These are phyloP conservation scores for Hyperoplus lanceolatus DNA, from an alignment of 2,797 vertebrate species.

Conservation along the genomic window DNA sequence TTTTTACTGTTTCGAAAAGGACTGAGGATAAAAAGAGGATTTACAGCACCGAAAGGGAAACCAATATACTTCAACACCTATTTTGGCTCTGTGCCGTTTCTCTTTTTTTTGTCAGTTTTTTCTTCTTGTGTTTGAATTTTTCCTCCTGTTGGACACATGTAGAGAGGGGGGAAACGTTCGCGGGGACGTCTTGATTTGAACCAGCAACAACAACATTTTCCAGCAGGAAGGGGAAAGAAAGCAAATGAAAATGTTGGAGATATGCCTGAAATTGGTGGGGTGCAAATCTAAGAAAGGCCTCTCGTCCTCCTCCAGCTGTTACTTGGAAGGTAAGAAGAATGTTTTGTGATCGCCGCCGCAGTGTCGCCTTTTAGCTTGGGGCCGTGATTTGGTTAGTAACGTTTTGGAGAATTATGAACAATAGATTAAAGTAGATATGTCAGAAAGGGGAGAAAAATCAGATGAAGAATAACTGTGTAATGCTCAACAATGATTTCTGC, in stretches of 20 bases:
- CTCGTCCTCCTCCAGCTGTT: slow-evolving; percentile 98
- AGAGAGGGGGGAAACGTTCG: slow-evolving; percentile 42
- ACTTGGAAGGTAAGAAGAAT: slow-evolving; percentile 94
- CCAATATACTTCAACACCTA: slow-evolving; percentile 4
- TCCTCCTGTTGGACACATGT: slow-evolving; percentile 60
- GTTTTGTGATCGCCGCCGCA: slow-evolving; percentile 5
- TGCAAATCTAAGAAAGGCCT: slow-evolving; percentile 99
- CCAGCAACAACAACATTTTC: slow-evolving; percentile 58
- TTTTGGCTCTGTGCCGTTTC: slow-evolving; percentile 27
- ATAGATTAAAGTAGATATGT: background rate
- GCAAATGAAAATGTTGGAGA: slow-evolving; percentile 99
- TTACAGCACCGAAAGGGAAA: slow-evolving; percentile 37
- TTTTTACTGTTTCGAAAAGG: slow-evolving; percentile 56
- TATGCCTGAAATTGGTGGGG: slow-evolving; percentile 99
- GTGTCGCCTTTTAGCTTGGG: slow-evolving; percentile 1
- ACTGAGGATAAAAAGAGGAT: slow-evolving; percentile 43
- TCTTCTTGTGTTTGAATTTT: slow-evolving; percentile 27
- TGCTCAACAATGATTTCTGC: slow-evolving; percentile 70
- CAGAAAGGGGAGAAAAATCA: slow-evolving; percentile 19
- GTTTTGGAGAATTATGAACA: slow-evolving; percentile 4
- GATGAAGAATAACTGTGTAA: slow-evolving; percentile 43
- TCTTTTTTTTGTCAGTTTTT: slow-evolving; percentile 34
- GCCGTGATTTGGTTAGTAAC: background rate
- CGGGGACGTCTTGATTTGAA: slow-evolving; percentile 53
- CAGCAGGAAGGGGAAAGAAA: slow-evolving; percentile 77